A percentile compares a stretch with the other conserved stretches of the same genome.
phyloP scores from a whole-genome alignment of 1,140 invertebrate species.

The Trichonephila inaurata region DNA sequence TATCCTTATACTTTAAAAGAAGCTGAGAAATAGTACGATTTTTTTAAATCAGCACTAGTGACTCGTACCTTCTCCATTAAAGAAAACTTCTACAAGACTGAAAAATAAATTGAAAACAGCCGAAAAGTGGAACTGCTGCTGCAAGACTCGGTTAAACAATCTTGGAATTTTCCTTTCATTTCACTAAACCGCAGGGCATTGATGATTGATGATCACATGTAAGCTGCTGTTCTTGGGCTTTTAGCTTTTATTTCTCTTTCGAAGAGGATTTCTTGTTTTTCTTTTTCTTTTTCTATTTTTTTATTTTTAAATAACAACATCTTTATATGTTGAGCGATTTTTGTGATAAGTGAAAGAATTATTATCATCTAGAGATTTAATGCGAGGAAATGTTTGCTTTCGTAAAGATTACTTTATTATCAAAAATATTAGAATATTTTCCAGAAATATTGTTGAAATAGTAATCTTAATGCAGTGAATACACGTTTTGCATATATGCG shows the following conservation, averaged over 20 bases:
- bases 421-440: no score
- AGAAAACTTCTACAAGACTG: neutral
- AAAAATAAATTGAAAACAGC: neutral
- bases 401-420: no score
- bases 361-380: no score
- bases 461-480: no score
- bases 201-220: conserved; percentile 13
- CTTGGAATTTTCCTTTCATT: conserved; percentile 7
- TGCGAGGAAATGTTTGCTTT: no score
- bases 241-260: neutral
- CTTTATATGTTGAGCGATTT: neutral
- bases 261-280: neutral
- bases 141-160: conserved; percentile 6
- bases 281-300: neutral
- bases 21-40: no score
- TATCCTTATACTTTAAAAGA: neutral
- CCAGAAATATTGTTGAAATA: no score
- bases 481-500: no score
- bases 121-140: neutral
- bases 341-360: no score
- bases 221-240: neutral
- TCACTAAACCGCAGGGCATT: neutral
- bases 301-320: neutral
- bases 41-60: neutral
- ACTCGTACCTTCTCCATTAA: neutral